A percentile compares a stretch with the other conserved stretches of the same genome.
Evolutionary conservation across 1,140 invertebrate genomes (phyloP).

Genomic region (Pogonognathellus flavescens): DNA sequence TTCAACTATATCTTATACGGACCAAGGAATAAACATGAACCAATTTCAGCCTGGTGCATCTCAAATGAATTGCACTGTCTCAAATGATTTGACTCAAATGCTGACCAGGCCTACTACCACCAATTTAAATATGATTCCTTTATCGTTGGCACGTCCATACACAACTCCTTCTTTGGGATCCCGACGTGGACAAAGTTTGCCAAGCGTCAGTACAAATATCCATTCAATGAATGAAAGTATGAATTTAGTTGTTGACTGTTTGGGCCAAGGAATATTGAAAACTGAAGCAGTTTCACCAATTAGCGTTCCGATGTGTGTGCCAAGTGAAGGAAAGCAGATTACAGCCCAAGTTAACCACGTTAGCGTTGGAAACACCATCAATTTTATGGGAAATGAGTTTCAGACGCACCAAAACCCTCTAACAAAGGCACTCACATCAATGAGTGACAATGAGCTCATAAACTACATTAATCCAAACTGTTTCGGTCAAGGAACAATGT

Average conservation of each 20-base stretch:
- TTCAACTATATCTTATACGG: not conserved
- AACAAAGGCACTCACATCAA: conserved; percentile 78
- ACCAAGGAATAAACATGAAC: conserved; percentile 23
- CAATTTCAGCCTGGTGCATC: not conserved
- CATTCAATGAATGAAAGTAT: not conserved
- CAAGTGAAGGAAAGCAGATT: not conserved
- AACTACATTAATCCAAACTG: conserved; percentile 88
- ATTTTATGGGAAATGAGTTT: conserved; percentile 47
- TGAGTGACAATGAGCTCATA: conserved; percentile 85
- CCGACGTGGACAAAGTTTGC: not conserved
- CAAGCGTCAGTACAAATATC: not conserved
- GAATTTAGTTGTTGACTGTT: not conserved
- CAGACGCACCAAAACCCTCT: conserved; percentile 50
- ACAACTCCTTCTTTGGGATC: not conserved
- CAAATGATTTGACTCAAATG: not conserved
- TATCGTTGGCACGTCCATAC: not conserved
- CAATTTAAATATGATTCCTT: not conserved
- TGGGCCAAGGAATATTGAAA: conserved; percentile 28
- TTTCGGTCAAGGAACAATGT: conserved; percentile 75
- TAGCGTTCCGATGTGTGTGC: not conserved
- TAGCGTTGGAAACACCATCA: conserved; percentile 9
- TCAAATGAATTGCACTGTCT: conserved; percentile 2
- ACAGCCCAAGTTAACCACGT: not conserved
- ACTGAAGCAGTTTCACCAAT: conserved; percentile 23
- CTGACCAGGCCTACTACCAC: not conserved